phyloP scores from a whole-genome alignment of 2,797 vertebrate species.

The Lepilemur ruficaudatus region DNA sequence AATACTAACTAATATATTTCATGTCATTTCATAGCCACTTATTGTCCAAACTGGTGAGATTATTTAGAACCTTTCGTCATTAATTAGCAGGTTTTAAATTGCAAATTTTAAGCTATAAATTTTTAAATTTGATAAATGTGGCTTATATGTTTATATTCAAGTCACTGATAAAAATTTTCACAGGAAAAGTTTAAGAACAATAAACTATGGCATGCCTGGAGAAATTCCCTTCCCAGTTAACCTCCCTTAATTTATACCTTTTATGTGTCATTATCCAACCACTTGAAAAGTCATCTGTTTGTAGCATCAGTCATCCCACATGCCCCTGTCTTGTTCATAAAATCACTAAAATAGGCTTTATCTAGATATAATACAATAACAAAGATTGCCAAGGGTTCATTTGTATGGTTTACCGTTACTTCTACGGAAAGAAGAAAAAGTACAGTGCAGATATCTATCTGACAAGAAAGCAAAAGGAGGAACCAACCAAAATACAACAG shows the following conservation, averaged over 20 bases:
- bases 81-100: not conserved
- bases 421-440: not conserved
- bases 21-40: not conserved
- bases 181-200: not conserved
- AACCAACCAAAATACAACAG: not conserved
- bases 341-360: not conserved
- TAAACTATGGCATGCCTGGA: not conserved
- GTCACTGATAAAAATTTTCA: not conserved
- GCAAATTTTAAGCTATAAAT: not conserved
- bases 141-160: not conserved
- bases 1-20: not conserved
- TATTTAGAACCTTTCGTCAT: not conserved
- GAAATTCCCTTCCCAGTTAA: not conserved
- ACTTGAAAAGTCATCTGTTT: not conserved
- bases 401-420: not conserved
- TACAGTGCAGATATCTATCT: not conserved
- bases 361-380: not conserved
- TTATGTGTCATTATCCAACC: not conserved
- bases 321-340: not conserved
- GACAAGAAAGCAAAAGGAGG: slow-evolving; percentile 12
- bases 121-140: not conserved
- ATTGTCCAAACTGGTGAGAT: not conserved
- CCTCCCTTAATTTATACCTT: not conserved
- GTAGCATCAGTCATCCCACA: not conserved
- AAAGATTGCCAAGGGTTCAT: not conserved